Base-by-base conservation (phyloP, 2,888 invertebrate genomes). In the Himalopsyche anomala region DNA sequence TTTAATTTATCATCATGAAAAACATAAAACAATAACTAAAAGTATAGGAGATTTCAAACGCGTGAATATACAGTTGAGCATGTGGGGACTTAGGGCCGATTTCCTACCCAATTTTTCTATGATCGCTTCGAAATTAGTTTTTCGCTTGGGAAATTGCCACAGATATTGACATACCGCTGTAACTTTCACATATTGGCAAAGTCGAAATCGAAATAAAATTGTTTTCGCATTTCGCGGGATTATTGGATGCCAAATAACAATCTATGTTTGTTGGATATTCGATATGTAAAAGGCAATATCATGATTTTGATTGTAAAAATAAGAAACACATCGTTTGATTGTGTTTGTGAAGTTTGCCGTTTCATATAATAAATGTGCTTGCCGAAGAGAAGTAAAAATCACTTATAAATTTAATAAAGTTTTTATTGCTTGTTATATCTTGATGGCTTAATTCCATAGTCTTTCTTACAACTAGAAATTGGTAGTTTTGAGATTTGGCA, bases 51-150 rank as follows among this genome's bases (percentile, higher is more conserved):
- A 15, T 62, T 62, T 28, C 19, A 62, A 45, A 62, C 4, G n/a
- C 19, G 62, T 28, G 62, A 28, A 19, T 62, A 62, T 62, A 62
- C 28, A 19, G 62, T 8, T 4, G 62, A 62, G n/a, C 28, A 19
- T n/a, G 40, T 69, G 40, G 80, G 6, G 80, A 2, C n/a, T 8
- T 69, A n/a, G 40, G 80, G 80, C 5, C n/a, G 38, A 80, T 80
- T 19, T n/a, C 40, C 80, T 80, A 80, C 80, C 84, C 86, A 86
- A 86, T 86, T 86, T 86, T 86, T 79, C 87, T 82, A 80, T 87
- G 87, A 87, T 87, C 87, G 87, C 87, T 87, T 87, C 81, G 87
- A 86, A 87, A 87, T 87, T 86, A 87, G 87, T 86, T 87, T 87
- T 86, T 74, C 84, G 81, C 81, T 81, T 81, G 84, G 82, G 86